Conservation (phyloP, 2,888 invertebrate species). For the Mythimna albipuncta region DNA sequence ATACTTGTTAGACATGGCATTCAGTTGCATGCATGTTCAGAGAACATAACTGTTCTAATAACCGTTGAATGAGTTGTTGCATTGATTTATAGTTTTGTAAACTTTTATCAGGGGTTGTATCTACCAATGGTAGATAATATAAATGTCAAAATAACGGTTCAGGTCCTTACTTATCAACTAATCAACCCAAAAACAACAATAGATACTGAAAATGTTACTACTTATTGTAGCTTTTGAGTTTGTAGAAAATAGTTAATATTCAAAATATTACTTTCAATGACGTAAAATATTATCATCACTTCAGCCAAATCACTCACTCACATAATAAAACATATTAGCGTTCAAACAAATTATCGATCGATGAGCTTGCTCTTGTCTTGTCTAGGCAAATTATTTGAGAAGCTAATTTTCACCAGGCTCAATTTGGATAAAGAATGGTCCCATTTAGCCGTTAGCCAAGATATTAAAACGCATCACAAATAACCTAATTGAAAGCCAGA, state of each 20-base stretch:
- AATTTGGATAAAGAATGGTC: background rate
- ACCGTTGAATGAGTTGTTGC: slow-evolving; percentile 60
- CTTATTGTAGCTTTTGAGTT: background rate
- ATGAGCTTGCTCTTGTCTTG: background rate
- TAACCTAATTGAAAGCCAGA: too few relatives aligned
- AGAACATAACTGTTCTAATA: slow-evolving; percentile 50
- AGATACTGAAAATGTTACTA: too few relatives aligned
- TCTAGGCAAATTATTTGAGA: background rate
- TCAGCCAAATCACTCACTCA: background rate
- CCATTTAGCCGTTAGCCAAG: background rate
- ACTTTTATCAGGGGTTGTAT: slow-evolving; percentile 20
- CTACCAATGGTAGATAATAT: background rate
- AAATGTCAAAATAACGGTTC: slow-evolving; percentile 6
- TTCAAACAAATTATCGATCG: background rate
- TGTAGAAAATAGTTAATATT: background rate
- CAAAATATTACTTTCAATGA: background rate
- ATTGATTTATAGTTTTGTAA: slow-evolving; percentile 51
- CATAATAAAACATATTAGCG: background rate
- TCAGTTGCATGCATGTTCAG: slow-evolving; percentile 53
- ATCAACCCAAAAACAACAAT: too few relatives aligned
- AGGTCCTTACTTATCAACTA: background rate
- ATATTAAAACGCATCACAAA: too few relatives aligned
- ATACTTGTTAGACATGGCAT: slow-evolving; percentile 59
- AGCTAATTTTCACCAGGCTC: too few relatives aligned
- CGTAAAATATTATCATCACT: background rate